Percentiles rank a stretch among this genome's conserved stretches.
These are phyloP conservation scores for Chiloscyllium plagiosum DNA, from an alignment of 2,113 vertebrate species.

Conservation along the genomic window DNA sequence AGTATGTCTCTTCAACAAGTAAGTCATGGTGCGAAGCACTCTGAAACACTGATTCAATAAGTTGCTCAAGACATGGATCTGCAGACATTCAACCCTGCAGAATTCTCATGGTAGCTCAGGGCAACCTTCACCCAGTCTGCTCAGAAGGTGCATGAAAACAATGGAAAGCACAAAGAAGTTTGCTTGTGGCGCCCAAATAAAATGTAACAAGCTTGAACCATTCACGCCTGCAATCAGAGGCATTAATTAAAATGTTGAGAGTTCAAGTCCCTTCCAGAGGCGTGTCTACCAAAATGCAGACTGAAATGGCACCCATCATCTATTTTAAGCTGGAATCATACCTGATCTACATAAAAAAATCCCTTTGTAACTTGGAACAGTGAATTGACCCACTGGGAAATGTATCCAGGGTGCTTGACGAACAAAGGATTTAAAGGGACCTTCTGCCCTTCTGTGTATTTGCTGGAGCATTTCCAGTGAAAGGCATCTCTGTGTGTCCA, in stretches of 20 bases:
- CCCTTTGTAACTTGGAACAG: not conserved
- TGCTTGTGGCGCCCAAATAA: not conserved
- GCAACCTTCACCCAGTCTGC: not conserved
- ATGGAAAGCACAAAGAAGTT: not conserved
- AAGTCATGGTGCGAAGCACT: not conserved
- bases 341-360: not conserved
- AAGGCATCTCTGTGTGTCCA: not conserved
- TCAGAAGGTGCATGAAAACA: not conserved
- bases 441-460: not conserved
- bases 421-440: not conserved
- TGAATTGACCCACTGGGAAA: not conserved
- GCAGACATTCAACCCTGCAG: not conserved
- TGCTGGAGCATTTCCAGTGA: not conserved
- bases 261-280: no score
- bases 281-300: no score
- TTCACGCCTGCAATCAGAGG: not conserved
- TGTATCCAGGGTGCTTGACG: not conserved
- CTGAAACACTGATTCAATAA: not conserved
- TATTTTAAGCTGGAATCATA: not conserved
- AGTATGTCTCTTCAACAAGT: not conserved
- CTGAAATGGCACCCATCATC: not conserved
- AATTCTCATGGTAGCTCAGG: not conserved
- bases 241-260: not conserved
- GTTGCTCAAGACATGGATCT: not conserved
- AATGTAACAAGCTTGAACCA: not conserved